phyloP scores from a whole-genome alignment of 2,113 vertebrate genomes.

The Heptranchias perlo region DNA sequence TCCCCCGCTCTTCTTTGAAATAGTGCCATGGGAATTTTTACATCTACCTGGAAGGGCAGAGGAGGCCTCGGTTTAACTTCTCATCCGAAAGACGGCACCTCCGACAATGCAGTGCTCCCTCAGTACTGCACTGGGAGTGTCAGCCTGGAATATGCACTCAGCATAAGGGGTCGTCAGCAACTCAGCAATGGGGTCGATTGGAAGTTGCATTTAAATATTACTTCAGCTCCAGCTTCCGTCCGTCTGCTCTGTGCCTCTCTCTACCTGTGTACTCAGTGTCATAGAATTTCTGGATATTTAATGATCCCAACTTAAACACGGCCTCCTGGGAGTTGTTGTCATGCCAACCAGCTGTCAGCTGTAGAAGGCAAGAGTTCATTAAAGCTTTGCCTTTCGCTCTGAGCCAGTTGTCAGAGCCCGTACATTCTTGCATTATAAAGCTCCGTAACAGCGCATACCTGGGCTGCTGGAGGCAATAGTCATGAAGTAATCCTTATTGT shows the following conservation, averaged over 20 bases:
- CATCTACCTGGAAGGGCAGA: no score
- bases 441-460: neutral
- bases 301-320: neutral
- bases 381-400: neutral
- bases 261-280: neutral
- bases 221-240: neutral
- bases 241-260: no score
- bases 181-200: neutral
- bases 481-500: neutral
- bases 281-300: constrained; percentile 12
- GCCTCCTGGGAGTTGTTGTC: neutral
- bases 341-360: constrained; percentile 18
- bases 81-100: no score
- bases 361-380: neutral
- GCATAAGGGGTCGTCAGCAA: neutral
- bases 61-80: no score
- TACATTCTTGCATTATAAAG: neutral
- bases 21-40: no score
- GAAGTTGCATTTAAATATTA: neutral
- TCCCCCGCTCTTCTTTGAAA: no score
- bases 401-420: neutral
- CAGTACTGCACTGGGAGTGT: no score
- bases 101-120: no score
- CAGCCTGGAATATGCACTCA: neutral
- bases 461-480: neutral